Evolutionary conservation across 2,113 vertebrate species (phyloP), one percentile per base, ranked within the genome.

Genomic region (Channa argus): DNA sequence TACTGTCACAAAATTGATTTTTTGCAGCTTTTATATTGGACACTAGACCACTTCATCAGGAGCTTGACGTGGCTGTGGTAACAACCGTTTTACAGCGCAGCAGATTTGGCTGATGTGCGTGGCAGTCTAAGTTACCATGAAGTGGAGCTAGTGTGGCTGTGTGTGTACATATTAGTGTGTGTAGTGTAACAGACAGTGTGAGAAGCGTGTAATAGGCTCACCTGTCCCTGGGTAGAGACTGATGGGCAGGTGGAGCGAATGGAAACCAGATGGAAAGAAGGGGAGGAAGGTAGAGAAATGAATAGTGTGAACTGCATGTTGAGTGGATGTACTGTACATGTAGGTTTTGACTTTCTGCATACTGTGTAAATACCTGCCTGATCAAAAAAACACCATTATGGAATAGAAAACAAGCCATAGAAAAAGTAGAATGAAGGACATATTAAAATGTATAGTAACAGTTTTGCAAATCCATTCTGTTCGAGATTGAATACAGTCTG

Each of bases 241-340:
- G 86, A 89, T 83, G 86, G 87, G 88, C 89, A 92, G 87, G 88
- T 89, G 89, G 84, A 65, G 77, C 79, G 67, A 92, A 88, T 78
- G 39, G 73, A 71, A 86, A 84, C 74, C 90, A 89, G 87, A 87
- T 89, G 84, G 82, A 79, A 39, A 66, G 58, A 74, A 58, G 55
- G 36, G 46, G 59, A 44, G 59, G 52, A 11, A 63, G 36, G 46
- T 24, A 63, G 62, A 34, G 64, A n/a, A 53, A 43, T 7, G 15
- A 62, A 79, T 74, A 41, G 39, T 41, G 39, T n/a, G 15, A 41
- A 38, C 33, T 46, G 62, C 51, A 50, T 72, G 14, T 49, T 24
- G 24, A 24, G 10, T 54, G 62, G 41, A 79, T 68, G 24, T 24
- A 24, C 24, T 24, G 24, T 24, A 39, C 11, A 39, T 77, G 58